Conservation (phyloP, 37 sponge, comb jelly and placozoan species). For the Lycopodina hypogea region DNA sequence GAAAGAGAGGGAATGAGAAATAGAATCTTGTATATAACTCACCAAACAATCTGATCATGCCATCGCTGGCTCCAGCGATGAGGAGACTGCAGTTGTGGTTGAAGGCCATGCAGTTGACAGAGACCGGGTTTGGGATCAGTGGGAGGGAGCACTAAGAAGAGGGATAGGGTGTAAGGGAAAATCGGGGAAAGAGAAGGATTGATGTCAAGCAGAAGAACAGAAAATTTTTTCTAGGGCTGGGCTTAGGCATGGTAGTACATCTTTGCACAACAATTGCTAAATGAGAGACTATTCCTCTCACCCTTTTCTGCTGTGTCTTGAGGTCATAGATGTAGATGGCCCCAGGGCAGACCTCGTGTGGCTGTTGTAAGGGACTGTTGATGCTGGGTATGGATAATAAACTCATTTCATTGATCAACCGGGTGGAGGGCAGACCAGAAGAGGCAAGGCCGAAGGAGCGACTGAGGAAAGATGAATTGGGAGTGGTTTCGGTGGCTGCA, state of each 20-base stretch:
- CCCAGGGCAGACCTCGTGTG: conserved; percentile 24
- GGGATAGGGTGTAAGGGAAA: neutral
- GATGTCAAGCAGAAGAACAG: neutral
- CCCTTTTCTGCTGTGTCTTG: conserved; percentile 52
- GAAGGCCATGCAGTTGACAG: conserved; percentile 80
- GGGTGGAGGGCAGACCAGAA: conserved; percentile 50
- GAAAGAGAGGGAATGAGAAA: neutral
- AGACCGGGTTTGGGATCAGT: conserved; percentile 23
- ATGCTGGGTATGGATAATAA: neutral
- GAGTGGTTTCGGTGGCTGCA: conserved; percentile 6
- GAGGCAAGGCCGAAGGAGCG: conserved; percentile 40
- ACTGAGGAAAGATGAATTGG: neutral
- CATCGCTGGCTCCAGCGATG: conserved; percentile 89
- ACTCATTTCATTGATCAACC: conserved; percentile 11
- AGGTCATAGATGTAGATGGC: conserved; percentile 59
- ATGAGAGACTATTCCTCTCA: neutral
- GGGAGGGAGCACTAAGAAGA: conserved; percentile 46
- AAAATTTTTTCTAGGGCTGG: too few relatives aligned
- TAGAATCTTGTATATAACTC: neutral
- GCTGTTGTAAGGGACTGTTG: neutral
- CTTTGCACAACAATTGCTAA: neutral
- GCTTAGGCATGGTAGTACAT: too few relatives aligned
- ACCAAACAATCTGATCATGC: conserved; percentile 88
- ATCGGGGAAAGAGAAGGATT: neutral
- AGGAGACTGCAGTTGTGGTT: conserved; percentile 96